Evolutionary conservation across 1,140 invertebrate species (phyloP).

Genomic region (Triops longicaudatus): DNA sequence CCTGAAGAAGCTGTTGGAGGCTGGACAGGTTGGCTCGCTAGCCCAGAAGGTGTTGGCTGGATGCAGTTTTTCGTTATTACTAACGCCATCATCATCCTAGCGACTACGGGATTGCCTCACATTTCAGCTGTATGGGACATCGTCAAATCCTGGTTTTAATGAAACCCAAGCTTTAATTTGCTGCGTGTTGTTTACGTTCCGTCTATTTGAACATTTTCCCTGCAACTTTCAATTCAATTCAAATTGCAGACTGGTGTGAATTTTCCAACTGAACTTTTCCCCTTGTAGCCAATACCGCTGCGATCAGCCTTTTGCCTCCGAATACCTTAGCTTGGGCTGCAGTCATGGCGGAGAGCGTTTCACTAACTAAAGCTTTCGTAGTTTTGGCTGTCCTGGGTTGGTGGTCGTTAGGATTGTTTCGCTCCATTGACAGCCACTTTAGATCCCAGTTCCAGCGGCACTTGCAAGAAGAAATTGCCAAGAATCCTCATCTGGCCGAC

Average conservation of each 20-base stretch:
- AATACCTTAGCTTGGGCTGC: background rate
- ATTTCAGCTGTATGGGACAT: slow-evolving; percentile 21
- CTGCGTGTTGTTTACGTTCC: background rate
- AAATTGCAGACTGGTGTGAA: background rate
- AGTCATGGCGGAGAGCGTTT: slow-evolving; percentile 19
- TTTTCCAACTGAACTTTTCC: background rate
- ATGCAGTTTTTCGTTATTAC: slow-evolving; percentile 28
- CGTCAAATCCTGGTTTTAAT: background rate
- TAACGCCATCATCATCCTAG: slow-evolving; percentile 24
- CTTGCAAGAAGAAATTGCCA: slow-evolving; percentile 17
- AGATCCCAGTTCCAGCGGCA: slow-evolving; percentile 17
- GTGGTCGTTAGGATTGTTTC: slow-evolving; percentile 18
- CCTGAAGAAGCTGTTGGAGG: background rate
- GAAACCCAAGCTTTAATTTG: background rate
- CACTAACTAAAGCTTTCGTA: slow-evolving; percentile 10
- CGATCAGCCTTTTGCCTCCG: background rate
- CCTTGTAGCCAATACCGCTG: too few species aligned
- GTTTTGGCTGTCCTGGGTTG: slow-evolving; percentile 26
- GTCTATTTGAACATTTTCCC: background rate
- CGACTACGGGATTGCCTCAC: slow-evolving; percentile 24
- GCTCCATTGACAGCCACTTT: slow-evolving; percentile 23
- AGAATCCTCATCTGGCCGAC: slow-evolving; percentile 25
- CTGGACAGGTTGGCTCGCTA: background rate
- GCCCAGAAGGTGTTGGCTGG: slow-evolving; percentile 24
- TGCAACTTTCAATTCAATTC: background rate